Evolutionary conservation across 2,797 vertebrate genomes (phyloP), one percentile per base, ranked within the genome.

Genomic region (Euphonia xanthogaster): DNA sequence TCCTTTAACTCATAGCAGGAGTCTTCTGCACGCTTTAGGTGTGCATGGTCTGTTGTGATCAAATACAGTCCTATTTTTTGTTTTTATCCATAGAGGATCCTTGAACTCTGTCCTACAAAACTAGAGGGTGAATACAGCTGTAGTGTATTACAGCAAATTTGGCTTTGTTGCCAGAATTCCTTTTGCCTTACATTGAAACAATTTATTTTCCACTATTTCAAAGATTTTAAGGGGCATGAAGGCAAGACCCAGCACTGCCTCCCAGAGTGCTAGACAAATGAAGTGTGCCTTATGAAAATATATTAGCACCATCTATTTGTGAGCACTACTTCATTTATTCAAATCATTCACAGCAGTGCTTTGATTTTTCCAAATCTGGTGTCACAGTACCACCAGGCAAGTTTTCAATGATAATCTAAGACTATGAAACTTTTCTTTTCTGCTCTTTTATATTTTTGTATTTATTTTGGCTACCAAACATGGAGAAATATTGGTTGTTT

Each of bases 111-210:
- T 35, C 65, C 53, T 77, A 78, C 62, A 94, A 93, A 94, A 88
- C 33, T 27, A 74, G 45, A 63, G 50, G 75, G 72, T 78, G 78
- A 92, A 88, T 89, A 72, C 89, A 94, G 78, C 81, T 96, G 92
- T 58, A 61, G 40, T 30, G 7, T 72, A 93, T 96, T 95, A 93
- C 33, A 62, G 66, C 11, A 60, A 90, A 93, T 86, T 72, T 86
- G 72, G 81, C 62, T 80, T 91, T 16, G 1, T 73, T 84, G 84
- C 61, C 61, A 86, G 66, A 94, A 91, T 94, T 97, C 89, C 73
- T 88, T 85, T 90, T 58, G 78, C 54, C 91, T 96, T 86, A 88
- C 76, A 93, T 62, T 94, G 81, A 90, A 91, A 68, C 16, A 42
- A 21, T 78, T 94, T 93, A 45, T 24, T 92, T 92, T 88, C 86